Percentiles rank a stretch among this genome's conserved stretches.
Conservation (phyloP, 1,140 invertebrate genomes). For the Calliopsis andreniformis region DNA sequence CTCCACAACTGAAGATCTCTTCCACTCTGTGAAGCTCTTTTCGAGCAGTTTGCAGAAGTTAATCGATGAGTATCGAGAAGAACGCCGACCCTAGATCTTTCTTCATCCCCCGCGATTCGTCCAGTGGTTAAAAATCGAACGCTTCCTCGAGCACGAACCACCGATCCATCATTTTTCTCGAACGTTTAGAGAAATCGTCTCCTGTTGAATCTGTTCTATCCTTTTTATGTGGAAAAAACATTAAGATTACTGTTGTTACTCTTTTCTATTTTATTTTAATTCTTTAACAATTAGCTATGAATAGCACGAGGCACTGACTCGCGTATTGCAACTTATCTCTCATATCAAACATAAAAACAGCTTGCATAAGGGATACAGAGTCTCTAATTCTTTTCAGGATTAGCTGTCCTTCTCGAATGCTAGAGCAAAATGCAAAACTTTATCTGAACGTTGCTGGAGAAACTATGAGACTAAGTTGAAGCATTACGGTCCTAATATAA, state of each 20-base stretch:
- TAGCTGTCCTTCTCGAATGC: too few relatives aligned
- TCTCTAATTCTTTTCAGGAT: too few relatives aligned
- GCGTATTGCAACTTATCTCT: too few relatives aligned
- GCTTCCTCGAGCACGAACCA: neutral
- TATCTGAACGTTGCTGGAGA: too few relatives aligned
- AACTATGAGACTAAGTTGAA: too few relatives aligned
- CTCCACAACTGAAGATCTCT: neutral
- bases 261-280: neutral
- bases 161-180: neutral
- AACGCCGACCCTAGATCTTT: slow-evolving; percentile 9
- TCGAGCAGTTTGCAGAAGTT: neutral
- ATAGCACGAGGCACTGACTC: too few relatives aligned
- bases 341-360: too few relatives aligned
- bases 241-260: neutral
- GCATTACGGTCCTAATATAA: too few relatives aligned
- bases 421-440: too few relatives aligned
- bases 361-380: too few relatives aligned
- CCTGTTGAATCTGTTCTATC: neutral
- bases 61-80: slow-evolving; percentile 23
- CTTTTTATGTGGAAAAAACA: neutral
- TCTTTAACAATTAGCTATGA: neutral
- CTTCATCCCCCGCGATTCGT: neutral
- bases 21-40: neutral
- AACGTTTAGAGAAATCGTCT: neutral
- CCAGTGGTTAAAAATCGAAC: neutral